Conservation (phyloP, 37 sponge, comb jelly and placozoan species). For the Agelas oroides region DNA sequence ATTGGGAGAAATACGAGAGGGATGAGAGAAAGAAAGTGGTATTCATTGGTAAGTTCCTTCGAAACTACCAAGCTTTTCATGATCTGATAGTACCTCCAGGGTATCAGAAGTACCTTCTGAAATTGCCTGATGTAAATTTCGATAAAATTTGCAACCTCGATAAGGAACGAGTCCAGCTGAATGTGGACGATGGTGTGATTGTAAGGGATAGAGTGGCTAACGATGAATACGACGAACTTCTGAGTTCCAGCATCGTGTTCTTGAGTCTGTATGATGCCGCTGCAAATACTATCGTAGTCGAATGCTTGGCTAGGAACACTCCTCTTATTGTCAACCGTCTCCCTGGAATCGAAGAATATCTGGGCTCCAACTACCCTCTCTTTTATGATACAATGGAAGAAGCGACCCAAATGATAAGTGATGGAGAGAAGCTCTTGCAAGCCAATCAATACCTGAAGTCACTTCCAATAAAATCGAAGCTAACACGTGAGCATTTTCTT, state of each 20-base stretch:
- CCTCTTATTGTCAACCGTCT: slow-evolving; percentile 69
- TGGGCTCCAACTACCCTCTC: slow-evolving; percentile 62
- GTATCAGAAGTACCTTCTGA: slow-evolving; percentile 48
- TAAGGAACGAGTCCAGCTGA: slow-evolving; percentile 14
- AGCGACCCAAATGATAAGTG: slow-evolving; percentile 35
- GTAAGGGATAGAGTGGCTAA: slow-evolving; percentile 39
- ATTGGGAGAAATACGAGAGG: slow-evolving; percentile 15
- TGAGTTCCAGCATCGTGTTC: slow-evolving; percentile 62
- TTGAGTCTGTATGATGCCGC: slow-evolving; percentile 62
- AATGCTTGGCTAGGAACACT: slow-evolving; percentile 30
- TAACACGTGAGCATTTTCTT: slow-evolving; percentile 34
- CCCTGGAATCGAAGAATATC: slow-evolving; percentile 66
- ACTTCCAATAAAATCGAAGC: no score
- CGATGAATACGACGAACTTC: slow-evolving; percentile 62
- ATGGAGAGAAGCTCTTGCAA: slow-evolving; percentile 24
- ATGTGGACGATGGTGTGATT: slow-evolving; percentile 34
- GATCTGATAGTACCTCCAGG: slow-evolving; percentile 40
- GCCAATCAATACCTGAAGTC: slow-evolving; percentile 42
- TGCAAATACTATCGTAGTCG: slow-evolving; percentile 58
- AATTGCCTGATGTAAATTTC: slow-evolving; percentile 55
- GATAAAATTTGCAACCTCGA: slow-evolving; percentile 18
- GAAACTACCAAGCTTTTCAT: slow-evolving; percentile 58
- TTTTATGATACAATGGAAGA: slow-evolving; percentile 59
- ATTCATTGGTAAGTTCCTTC: slow-evolving; percentile 57
- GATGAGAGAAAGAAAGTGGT: slow-evolving; percentile 5